Base-by-base conservation (phyloP, 1,140 invertebrate species). In the Drosophila asahinai region DNA sequence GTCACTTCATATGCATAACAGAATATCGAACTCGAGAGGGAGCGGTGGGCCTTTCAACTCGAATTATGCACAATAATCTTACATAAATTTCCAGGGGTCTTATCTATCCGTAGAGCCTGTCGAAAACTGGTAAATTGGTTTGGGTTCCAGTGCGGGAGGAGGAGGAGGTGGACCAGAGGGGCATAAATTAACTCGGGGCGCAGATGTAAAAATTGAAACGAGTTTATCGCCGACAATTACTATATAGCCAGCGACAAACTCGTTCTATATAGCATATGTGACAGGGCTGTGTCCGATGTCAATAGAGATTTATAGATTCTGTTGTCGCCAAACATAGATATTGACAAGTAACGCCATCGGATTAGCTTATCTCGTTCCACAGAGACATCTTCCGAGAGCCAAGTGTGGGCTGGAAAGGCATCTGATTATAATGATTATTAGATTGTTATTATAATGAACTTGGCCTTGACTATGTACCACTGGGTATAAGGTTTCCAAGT, bases 11-110 rank as follows among this genome's bases (percentile, higher is more conserved):
- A 73, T 73, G 42, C 66, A 42, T 6, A 25, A 43, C 27, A 68
- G 27, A 52, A 54, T 27, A 70, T 70, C 30, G 54, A 27, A 52
- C 11, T 15, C 14, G 52, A 15, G 52, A 55, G 43, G 71, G 54
- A 30, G 55, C 67, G 71, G 68, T 40, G n/a, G 76, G 65, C 52
- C 73, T 78, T 81, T 86, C 75, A 86, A 81, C 70, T 79, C 49
- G 38, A 79, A 76, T 82, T 86, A 86, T 84, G 64, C 82, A 78
- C 75, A 86, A 81, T 77, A 71, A 64, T 74, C 61, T 74, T 61
- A 62, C 76, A 86, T 79, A 79, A 82, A 86, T 79, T 81, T 72
- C 2, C 36, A 58, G 49, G 17, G 62, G 68, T 25, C 64, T 86
- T 79, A 86, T 86, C 70, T 79, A 60, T 79, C 62, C 67, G 54